Conservation (phyloP, 2,888 invertebrate genomes). For the Helleia helle region DNA sequence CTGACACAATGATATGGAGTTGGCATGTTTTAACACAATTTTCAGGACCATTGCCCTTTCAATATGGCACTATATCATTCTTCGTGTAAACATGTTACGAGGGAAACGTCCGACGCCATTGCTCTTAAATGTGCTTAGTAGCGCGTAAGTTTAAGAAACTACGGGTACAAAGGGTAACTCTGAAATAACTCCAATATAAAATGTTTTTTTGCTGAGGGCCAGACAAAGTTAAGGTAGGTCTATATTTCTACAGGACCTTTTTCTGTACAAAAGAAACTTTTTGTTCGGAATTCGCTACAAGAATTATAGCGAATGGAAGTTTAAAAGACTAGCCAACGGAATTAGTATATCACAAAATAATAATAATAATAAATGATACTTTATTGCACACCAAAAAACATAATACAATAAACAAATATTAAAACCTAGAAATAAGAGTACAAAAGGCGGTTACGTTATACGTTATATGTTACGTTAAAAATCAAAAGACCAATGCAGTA, state of each 20-base stretch:
- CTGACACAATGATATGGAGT: too few species aligned
- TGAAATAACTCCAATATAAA: background rate
- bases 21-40: background rate
- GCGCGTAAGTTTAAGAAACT: conserved; percentile 5
- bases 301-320: too few species aligned
- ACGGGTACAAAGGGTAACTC: conserved; percentile 2
- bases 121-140: background rate
- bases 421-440: too few species aligned
- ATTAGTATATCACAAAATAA: too few species aligned
- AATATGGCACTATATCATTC: conserved; percentile 6
- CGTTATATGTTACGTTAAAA: too few species aligned
- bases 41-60: background rate
- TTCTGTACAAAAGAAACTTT: background rate
- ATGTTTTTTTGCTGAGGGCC: conserved; percentile 16
- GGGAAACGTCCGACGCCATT: background rate
- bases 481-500: too few species aligned
- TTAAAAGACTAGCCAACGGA: too few species aligned
- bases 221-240: background rate
- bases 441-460: too few species aligned
- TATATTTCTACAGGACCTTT: background rate
- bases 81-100: conserved; percentile 1
- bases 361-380: too few species aligned
- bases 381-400: too few species aligned
- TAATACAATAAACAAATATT: too few species aligned
- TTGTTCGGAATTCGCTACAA: background rate